These are phyloP conservation scores for Atherinosoma microstoma DNA, from an alignment of 2,797 vertebrate species.

Conservation along the genomic window DNA sequence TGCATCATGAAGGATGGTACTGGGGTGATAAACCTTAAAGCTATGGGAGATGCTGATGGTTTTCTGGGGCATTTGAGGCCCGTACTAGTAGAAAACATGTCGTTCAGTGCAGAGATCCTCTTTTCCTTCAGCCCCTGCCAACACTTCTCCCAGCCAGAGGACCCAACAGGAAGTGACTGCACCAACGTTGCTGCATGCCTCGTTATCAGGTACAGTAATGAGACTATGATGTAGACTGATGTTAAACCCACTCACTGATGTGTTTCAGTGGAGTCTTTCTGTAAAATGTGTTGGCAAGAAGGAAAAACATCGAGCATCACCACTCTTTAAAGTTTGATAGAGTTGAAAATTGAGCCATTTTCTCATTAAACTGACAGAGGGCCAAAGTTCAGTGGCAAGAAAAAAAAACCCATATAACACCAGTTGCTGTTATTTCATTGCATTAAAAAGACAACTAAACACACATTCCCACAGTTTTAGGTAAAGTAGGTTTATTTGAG, in stretches of 20 bases:
- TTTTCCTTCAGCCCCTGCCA: conserved; percentile 82
- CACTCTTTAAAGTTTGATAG: too few species aligned
- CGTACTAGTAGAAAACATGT: conserved; percentile 19
- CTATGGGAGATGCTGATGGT: conserved; percentile 71
- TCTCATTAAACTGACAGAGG: too few species aligned
- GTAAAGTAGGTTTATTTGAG: too few species aligned
- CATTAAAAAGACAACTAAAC: too few species aligned
- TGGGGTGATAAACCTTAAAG: conserved; percentile 77
- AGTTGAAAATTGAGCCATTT: too few species aligned
- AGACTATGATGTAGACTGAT: not conserved
- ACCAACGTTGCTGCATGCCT: conserved; percentile 74
- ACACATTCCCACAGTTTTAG: too few species aligned
- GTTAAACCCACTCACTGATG: not conserved
- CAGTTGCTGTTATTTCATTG: too few species aligned
- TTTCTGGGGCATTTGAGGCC: conserved; percentile 67
- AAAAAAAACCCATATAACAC: too few species aligned
- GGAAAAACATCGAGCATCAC: too few species aligned
- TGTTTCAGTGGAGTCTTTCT: not conserved
- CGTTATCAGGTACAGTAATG: conserved; percentile 57
- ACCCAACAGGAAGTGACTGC: conserved; percentile 59
- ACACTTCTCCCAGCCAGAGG: conserved; percentile 77
- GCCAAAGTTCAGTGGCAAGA: too few species aligned
- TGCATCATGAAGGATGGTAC: conserved; percentile 85
- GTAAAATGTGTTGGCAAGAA: too few species aligned
- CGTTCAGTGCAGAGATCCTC: conserved; percentile 33